phyloP scores from a whole-genome alignment of 2,797 vertebrate genomes.

The Loriculus beryllinus region DNA sequence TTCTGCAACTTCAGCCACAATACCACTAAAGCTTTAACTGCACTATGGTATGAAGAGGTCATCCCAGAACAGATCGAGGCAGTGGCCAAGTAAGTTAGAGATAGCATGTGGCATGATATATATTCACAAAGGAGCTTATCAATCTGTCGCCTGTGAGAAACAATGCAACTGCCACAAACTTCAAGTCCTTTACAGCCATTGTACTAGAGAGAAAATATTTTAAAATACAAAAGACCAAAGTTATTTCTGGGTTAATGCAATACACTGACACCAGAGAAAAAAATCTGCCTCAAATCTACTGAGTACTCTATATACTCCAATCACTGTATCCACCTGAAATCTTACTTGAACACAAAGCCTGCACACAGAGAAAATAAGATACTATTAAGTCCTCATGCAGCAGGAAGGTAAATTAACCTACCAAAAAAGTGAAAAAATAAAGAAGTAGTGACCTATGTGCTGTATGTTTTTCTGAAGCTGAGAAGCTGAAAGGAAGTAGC shows the following conservation, averaged over 20 bases:
- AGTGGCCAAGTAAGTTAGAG: background rate
- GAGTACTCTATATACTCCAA: background rate
- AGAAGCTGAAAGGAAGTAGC: conserved; percentile 32
- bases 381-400: background rate
- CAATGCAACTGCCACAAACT: background rate
- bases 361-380: background rate
- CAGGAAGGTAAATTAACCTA: background rate
- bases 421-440: background rate
- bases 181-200: background rate
- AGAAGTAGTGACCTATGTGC: background rate
- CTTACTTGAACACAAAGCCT: background rate
- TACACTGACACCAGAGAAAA: background rate
- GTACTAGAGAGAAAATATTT: background rate
- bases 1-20: background rate
- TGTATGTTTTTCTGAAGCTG: conserved; percentile 10
- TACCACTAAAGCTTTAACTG: background rate
- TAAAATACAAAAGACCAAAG: background rate
- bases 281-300: background rate
- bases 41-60: background rate
- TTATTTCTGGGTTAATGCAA: background rate
- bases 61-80: background rate
- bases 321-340: background rate
- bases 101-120: background rate
- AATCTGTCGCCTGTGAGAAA: background rate
- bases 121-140: background rate